Base-by-base conservation (phyloP, 1,140 invertebrate species). In the Trachymyrmex septentrionalis region DNA sequence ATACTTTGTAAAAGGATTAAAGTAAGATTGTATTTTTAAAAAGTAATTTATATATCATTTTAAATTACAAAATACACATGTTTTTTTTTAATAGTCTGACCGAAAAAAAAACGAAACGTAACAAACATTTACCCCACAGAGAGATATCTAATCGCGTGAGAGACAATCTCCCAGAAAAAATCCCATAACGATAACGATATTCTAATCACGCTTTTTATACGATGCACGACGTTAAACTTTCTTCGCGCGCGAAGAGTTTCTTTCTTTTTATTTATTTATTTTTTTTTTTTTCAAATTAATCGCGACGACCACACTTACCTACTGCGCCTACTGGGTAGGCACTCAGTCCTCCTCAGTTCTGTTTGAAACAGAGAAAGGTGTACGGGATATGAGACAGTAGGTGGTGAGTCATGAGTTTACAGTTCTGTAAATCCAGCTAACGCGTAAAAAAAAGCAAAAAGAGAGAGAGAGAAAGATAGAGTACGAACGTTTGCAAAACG, bases 281-380 rank as follows among this genome's bases (percentile, higher is more conserved):
- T n/a, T 38, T 24, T 81, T 57, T 72, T 81, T 90, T 90, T 86
- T n/a, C 57, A 90, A 94, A 93, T 94, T 92, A 93, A 90, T 92
- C 94, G 93, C 93, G 92, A 94, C 93, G 87, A 93, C 93, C 93
- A 94, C 91, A 95, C 94, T 95, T 95, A 94, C 94, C 94, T 94
- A 95, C 93, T 89, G 91, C 92, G 92, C 94, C 94, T 94, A 94
- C 91, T 92, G 90, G 92, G 92, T 94, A 94, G 93, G 94, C 93
- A 94, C 92, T 92, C 91, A 94, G 93, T 95, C 94, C 94, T 95
- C 94, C 94, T 94, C 87, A 94, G 94, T 95, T 94, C 94, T 95
- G 94, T 95, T 95, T 95, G 94, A 94, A 95, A 94, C 94, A 95
- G 94, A 95, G 93, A 94, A 95, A 95, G 92, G 93, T 95, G 94